Evolutionary conservation across 2,797 vertebrate species (phyloP).

Genomic region (Paratrypauchen microcephalus): DNA sequence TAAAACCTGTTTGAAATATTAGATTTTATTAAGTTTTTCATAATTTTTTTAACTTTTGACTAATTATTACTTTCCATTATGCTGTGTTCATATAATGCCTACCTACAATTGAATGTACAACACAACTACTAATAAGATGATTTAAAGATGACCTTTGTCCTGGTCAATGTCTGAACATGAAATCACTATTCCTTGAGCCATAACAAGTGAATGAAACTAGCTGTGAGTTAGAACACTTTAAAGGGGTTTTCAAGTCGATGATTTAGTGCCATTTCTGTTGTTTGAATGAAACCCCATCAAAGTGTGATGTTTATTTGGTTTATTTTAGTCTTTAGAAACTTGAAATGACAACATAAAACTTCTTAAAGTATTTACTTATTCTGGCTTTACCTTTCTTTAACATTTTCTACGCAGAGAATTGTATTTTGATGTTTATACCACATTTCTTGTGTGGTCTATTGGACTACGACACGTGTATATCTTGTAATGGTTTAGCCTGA

Average conservation of each 20-base stretch:
- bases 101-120: no score
- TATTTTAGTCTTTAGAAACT: background rate
- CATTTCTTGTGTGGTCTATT: background rate
- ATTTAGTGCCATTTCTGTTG: slow-evolving; percentile 57
- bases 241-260: slow-evolving; percentile 38
- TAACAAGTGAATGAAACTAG: background rate
- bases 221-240: background rate
- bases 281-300: slow-evolving; percentile 60
- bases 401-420: background rate
- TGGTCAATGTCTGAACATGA: background rate
- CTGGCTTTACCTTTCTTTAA: no score
- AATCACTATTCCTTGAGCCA: background rate
- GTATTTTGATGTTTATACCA: background rate
- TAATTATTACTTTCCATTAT: no score
- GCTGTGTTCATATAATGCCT: no score
- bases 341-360: background rate
- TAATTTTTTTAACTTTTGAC: no score
- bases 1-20: no score
- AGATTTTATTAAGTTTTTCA: no score
- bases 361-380: no score
- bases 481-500: background rate
- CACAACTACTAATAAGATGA: no score
- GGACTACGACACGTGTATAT: background rate
- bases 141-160: no score
- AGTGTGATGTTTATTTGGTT: slow-evolving; percentile 69